Evolutionary conservation across 1,140 invertebrate genomes (phyloP), one percentile per base, ranked within the genome.

Genomic region (Alviniconcha marisindica): DNA sequence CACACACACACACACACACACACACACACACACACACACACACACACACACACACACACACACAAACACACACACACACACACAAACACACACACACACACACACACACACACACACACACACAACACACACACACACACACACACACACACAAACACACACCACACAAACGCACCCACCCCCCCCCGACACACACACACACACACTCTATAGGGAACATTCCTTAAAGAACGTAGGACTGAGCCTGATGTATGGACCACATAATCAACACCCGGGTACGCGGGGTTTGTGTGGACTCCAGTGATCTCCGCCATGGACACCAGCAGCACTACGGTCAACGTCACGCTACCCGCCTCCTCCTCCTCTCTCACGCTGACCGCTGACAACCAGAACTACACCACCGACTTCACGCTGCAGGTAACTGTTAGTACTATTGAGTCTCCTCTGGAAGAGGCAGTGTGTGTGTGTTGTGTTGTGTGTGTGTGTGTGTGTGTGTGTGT

Each of bases 321-420:
- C 21, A 48, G 24, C 42, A 76, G 73, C 21, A 76, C 73, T 0
- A 51, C 73, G 12, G 73, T 76, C 4, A 76, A 14, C 44, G 33
- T 76, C 42, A 76, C 73, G 1, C 73, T 76, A n/a, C 73, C 73
- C n/a, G 1, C 14, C 73, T 76, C 73, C 42, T 76, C 33, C 73
- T 31, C 24, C 44, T 5, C 44, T n/a, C 24, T 38, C 73, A 51
- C 42, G 1, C 7, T 76, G 24, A 76, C 42, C 21, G 73, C 44
- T 76, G 42, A 21, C 14, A 42, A 42, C 5, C 42, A 44, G n/a
- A 31, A 10, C 42, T 76, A 76, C 44, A 74, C 42, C 42, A 31
- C 42, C 12, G 15, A 76, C 73, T 76, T 76, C 42, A 31, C 44
- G 2, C 44, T 76, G 31, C 40, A 48, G 73, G 73, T 76, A 51